phyloP scores from a whole-genome alignment of 2,888 invertebrate species.

The Gastracanthus pulcherrimus region DNA sequence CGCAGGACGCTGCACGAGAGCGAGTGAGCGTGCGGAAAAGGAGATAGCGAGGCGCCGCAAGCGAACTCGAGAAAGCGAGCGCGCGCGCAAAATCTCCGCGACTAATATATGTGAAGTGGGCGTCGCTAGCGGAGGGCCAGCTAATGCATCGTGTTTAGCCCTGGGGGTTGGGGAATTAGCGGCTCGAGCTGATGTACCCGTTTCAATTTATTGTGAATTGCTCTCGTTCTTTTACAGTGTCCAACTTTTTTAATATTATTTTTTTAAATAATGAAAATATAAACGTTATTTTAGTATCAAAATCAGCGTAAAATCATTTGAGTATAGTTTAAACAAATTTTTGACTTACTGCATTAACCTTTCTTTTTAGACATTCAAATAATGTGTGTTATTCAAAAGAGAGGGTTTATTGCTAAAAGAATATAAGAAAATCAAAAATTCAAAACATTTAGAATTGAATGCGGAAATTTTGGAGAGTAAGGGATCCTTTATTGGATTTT shows the following conservation, averaged over 20 bases:
- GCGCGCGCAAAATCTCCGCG: neutral
- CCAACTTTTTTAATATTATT: too few species aligned
- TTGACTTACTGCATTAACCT: too few species aligned
- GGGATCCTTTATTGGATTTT: neutral
- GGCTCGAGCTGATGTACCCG: neutral
- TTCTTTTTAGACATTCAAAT: too few species aligned
- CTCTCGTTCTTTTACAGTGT: too few species aligned
- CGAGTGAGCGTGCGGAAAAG: neutral
- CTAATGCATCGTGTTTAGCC: constrained; percentile 6
- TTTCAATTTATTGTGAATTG: neutral
- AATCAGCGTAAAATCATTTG: too few species aligned
- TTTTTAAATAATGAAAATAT: too few species aligned
- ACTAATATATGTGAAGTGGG: constrained; percentile 24
- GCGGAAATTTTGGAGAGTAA: neutral
- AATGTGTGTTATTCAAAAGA: too few species aligned
- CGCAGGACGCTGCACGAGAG: constrained; percentile 3
- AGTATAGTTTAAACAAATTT: too few species aligned
- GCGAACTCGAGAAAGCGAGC: too few species aligned
- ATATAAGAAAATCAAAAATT: neutral
- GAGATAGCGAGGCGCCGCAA: too few species aligned
- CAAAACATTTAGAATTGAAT: neutral
- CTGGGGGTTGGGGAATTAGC: neutral
- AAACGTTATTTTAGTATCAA: too few species aligned
- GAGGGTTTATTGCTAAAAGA: neutral
- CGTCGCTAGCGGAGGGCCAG: neutral